Conservation (phyloP, 2,888 invertebrate species). For the Trachelus tabidus region DNA sequence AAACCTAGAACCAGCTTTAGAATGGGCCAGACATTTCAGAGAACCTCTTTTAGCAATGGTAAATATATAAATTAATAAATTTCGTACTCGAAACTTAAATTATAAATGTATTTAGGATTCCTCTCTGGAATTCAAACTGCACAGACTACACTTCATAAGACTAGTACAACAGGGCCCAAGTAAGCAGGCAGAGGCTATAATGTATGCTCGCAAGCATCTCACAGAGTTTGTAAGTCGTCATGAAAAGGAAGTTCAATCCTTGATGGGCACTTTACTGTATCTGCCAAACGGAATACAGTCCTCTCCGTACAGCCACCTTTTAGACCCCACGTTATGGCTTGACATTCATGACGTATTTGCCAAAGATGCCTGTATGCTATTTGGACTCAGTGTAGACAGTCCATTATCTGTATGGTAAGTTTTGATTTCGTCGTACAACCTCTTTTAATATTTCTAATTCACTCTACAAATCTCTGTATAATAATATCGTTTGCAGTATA, state of each 20-base stretch:
- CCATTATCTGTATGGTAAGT: constrained; percentile 86
- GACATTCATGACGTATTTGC: constrained; percentile 88
- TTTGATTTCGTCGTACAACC: not conserved
- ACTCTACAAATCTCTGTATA: not conserved
- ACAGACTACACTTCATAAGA: constrained; percentile 83
- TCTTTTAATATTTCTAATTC: constrained; percentile 6
- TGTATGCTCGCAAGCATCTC: constrained; percentile 87
- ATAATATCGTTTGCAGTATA: constrained; percentile 70
- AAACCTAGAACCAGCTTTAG: constrained; percentile 85
- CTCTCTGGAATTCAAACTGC: constrained; percentile 83
- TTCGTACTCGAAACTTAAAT: not conserved
- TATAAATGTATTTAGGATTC: constrained; percentile 67
- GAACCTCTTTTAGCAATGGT: constrained; percentile 72
- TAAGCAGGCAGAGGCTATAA: constrained; percentile 85
- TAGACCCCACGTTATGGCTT: constrained; percentile 81
- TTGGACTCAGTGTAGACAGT: constrained; percentile 90
- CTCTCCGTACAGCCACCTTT: constrained; percentile 82
- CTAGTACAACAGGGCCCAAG: constrained; percentile 74
- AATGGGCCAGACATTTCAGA: constrained; percentile 85
- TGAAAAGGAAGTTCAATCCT: constrained; percentile 84
- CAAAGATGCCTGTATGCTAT: constrained; percentile 89
- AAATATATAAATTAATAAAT: not conserved
- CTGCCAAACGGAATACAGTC: constrained; percentile 80
- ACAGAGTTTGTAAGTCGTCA: constrained; percentile 82
- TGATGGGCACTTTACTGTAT: constrained; percentile 89